Evolutionary conservation across 2,888 invertebrate genomes (phyloP), one percentile per base, ranked within the genome.

Genomic region (Hylaea fasciaria): DNA sequence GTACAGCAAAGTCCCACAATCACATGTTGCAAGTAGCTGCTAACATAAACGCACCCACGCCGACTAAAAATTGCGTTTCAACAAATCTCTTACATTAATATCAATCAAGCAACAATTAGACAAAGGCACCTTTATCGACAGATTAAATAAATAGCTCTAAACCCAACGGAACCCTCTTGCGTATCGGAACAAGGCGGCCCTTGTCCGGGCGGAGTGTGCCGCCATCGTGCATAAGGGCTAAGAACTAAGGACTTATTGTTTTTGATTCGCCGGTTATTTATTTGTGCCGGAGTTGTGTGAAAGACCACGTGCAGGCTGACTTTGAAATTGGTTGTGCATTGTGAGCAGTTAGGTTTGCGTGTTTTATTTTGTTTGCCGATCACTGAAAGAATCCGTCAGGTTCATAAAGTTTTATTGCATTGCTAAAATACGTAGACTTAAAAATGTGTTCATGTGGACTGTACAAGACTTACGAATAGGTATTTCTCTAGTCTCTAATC

Each of bases 161-260:
- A 58, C 57, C 51, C 39, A 75, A 71, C 78, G 71, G 82, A 85
- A 83, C 86, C 80, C 76, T 70, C n/a, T 47, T 32, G 32, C 3
- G 32, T 32, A 9, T 7, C 13, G 70, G 69, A 73, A 74, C 75
- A 73, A 66, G 57, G 52, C 40, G 52, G 39, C 16, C 56, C 61
- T 62, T 62, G 61, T 62, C 57, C 14, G 57, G 50, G 45, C 58
- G 74, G 72, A 77, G 83, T 80, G 83, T 80, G 85, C 80, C 81
- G 73, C 65, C 78, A 77, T 81, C 82, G 78, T 81, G 78, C 50
- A 44, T 44, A 44, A 48, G 43, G 52, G 57, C 43, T 73, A 76
- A 69, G 76, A 71, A 62, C 69, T 73, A 76, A 69, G 76, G 72
- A 62, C 69, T 76, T 80, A 86, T 87, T 87, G 86, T 87, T 85